Conservation (phyloP, 2,888 invertebrate genomes). For the Crioceris asparagi region DNA sequence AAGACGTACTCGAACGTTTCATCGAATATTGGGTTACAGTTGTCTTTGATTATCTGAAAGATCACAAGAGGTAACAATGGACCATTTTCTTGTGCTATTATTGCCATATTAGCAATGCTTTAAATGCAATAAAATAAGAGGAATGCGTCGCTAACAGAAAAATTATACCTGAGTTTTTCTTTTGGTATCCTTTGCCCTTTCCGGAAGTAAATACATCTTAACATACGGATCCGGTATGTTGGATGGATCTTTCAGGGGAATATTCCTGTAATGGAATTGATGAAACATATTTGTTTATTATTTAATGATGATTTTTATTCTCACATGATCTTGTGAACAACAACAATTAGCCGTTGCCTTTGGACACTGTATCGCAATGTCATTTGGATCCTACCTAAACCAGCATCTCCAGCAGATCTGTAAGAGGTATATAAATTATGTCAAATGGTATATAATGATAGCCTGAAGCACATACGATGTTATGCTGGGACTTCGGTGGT, state of each 20-base stretch:
- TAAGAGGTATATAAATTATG: conserved; percentile 2
- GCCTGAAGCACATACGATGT: conserved; percentile 35
- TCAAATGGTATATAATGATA: too few relatives aligned
- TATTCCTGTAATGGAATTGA: conserved; percentile 46
- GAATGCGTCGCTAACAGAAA: neutral
- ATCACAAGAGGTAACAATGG: neutral
- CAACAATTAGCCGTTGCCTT: conserved; percentile 70
- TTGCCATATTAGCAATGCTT: too few relatives aligned
- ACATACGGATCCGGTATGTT: conserved; percentile 85
- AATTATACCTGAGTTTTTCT: conserved; percentile 62
- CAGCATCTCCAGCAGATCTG: conserved; percentile 61
- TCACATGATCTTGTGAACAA: conserved; percentile 85
- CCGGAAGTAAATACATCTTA: conserved; percentile 75
- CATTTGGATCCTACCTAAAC: conserved; percentile 71
- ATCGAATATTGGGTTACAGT: conserved; percentile 83
- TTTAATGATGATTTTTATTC: conserved; percentile 33
- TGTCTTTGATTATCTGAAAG: conserved; percentile 65
- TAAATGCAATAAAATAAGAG: too few relatives aligned
- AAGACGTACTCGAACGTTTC: conserved; percentile 85
- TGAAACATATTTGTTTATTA: conserved; percentile 3
- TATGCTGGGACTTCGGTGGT: conserved; percentile 33
- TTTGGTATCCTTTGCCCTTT: conserved; percentile 75
- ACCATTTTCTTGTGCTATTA: neutral
- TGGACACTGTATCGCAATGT: conserved; percentile 77
- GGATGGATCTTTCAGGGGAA: conserved; percentile 68